Percentiles rank a stretch among this genome's conserved stretches.
Evolutionary conservation across 2,113 vertebrate species (phyloP).

Genomic region (Callionymus lyra): DNA sequence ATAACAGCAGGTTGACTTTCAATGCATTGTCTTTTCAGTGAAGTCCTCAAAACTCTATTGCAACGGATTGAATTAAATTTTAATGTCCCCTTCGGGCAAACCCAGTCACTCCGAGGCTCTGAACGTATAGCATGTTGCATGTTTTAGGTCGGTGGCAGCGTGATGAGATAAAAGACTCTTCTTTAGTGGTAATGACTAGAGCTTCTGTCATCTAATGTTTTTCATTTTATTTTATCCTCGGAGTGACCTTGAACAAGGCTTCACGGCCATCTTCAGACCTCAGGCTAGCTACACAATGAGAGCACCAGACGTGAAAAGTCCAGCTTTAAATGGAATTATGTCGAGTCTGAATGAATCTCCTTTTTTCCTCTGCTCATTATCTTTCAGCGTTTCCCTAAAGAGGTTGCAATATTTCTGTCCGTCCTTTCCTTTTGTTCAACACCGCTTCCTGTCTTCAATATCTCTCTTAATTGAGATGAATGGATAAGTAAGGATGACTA

Average conservation of each 20-base stretch:
- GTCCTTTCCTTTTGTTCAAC: no score
- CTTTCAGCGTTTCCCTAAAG: no score
- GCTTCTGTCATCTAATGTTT: constrained; percentile 2
- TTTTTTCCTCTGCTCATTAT: no score
- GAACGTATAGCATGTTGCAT: constrained; percentile 12
- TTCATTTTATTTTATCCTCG: constrained; percentile 10
- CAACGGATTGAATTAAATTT: constrained; percentile 41
- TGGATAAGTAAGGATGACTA: no score
- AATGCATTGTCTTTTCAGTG: constrained; percentile 13
- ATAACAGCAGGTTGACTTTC: constrained; percentile 12
- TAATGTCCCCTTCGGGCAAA: constrained; percentile 43
- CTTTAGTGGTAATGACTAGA: constrained; percentile 3
- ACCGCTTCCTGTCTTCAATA: no score
- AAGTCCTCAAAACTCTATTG: constrained; percentile 31
- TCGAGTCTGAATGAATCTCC: no score
- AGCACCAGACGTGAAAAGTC: neutral
- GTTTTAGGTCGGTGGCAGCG: constrained; percentile 1
- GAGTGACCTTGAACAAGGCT: constrained; percentile 23
- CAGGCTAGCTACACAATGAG: constrained; percentile 19
- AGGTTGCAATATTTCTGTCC: no score
- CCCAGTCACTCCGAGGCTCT: constrained; percentile 18
- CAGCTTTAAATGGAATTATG: no score
- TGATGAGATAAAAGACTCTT: constrained; percentile 7
- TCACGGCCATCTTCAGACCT: neutral
- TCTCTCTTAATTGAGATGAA: no score